phyloP scores from a whole-genome alignment of 2,888 invertebrate species.

The Athetis lepigone region DNA sequence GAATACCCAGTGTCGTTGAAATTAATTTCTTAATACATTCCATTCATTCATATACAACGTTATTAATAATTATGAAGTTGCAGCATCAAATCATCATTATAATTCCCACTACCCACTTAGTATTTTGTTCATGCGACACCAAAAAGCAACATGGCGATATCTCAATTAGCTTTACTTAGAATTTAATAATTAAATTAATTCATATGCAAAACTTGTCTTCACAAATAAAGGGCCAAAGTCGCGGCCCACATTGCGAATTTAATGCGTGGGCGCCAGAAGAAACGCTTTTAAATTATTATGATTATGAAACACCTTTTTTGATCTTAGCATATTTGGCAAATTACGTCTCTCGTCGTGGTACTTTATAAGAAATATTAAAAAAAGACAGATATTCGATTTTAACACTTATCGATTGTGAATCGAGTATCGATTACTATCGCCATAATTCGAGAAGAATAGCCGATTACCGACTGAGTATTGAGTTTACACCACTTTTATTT shows the following conservation, averaged over 20 bases:
- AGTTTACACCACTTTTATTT: constrained; percentile 61
- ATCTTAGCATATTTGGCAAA: constrained; percentile 29
- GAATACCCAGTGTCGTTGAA: too few relatives aligned
- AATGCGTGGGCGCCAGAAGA: constrained; percentile 27
- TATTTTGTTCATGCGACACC: neutral
- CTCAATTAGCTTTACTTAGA: constrained; percentile 23
- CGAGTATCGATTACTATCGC: constrained; percentile 63
- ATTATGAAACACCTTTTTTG: constrained; percentile 36
- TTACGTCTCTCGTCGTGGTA: constrained; percentile 20
- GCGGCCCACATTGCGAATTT: constrained; percentile 8
- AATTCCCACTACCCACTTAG: neutral
- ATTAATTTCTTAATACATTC: too few relatives aligned
- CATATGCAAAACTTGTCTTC: constrained; percentile 20
- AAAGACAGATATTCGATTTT: constrained; percentile 62
- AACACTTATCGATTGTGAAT: constrained; percentile 65
- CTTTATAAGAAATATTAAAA: constrained; percentile 44
- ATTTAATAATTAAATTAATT: constrained; percentile 31
- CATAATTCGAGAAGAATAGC: constrained; percentile 41
- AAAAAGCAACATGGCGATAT: constrained; percentile 19
- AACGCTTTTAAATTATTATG: constrained; percentile 38
- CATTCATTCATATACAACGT: too few relatives aligned
- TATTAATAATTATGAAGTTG: too few relatives aligned
- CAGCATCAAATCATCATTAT: too few relatives aligned
- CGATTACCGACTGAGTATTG: constrained; percentile 32
- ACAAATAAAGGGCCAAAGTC: constrained; percentile 10